Base-by-base conservation (phyloP, 1,140 invertebrate species). In the Bombus turneri region DNA sequence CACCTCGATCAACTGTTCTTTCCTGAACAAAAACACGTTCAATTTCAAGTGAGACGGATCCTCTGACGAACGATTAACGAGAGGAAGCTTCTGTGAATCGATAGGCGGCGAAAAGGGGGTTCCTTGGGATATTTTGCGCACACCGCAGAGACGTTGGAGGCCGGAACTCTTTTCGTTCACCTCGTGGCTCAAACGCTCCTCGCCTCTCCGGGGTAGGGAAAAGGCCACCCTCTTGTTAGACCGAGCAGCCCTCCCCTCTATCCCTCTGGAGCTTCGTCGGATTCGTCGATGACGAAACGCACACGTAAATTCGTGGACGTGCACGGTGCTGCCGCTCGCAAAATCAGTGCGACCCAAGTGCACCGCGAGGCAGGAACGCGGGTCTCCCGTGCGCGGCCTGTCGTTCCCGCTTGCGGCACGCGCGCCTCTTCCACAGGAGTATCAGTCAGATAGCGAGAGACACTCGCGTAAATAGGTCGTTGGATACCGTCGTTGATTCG, bases 261-360 rank as follows among this genome's bases (percentile, higher is more conserved):
- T 39, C 75, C 62, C 37, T 13, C 25, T 37, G 31, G 4, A 41
- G 78, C 64, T 34, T 39, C 62, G 84, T 84, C 66, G 74, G 64
- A 72, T 73, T 88, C 83, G 88, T 90, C 89, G 89, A 88, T 91
- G 89, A 91, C 89, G 89, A 90, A 87, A 87, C 83, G 86, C 83
- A 83, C 88, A 86, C 88, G 88, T 90, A 87, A 85, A 88, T 90
- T 90, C 83, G 86, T 86, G 71, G 88, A 81, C 83, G 88, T 82
- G 86, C 76, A 83, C 86, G 59, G 81, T 86, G 83, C 73, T 82
- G 69, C 66, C 80, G 74, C 86, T 78, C 74, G 71, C 81, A 71
- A 76, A 90, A 90, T 90, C 89, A 90, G 89, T 90, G 89, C 89
- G 86, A 90, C 62, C 68, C 68, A 69, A 88, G 89, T 90, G 86